Evolutionary conservation across 37 sponge, comb jelly and placozoan genomes (phyloP).

Genomic region (Beroe forskalii): DNA sequence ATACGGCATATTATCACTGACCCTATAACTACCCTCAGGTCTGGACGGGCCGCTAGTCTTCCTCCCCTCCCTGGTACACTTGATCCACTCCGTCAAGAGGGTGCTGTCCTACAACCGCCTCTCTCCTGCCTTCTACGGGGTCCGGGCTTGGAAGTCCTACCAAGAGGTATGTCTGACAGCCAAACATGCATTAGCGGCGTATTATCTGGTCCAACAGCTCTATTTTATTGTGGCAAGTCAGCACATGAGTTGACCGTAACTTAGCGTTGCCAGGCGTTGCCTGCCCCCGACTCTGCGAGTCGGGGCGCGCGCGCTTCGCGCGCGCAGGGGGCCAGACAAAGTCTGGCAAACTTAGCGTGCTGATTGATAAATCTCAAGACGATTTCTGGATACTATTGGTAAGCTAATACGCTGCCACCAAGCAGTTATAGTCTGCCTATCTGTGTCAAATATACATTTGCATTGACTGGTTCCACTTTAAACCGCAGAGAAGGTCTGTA

Average conservation of each 20-base stretch:
- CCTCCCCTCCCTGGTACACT: neutral
- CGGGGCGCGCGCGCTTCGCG: no score
- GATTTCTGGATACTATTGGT: neutral
- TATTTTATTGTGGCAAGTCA: neutral
- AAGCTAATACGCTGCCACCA: no score
- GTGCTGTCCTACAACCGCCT: neutral
- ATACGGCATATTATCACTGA: no score
- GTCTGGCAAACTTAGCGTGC: neutral
- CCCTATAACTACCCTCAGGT: neutral
- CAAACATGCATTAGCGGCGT: neutral
- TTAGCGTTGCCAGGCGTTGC: no score
- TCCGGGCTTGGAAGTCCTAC: constrained; percentile 19
- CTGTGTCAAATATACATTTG: no score
- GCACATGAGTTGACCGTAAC: no score
- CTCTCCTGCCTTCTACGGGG: constrained; percentile 36
- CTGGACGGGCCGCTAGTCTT: neutral
- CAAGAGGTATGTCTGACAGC: constrained; percentile 11
- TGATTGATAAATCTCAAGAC: neutral
- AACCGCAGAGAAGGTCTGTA: no score
- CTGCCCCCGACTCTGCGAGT: no score
- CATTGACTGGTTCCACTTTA: neutral
- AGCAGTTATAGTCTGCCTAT: no score
- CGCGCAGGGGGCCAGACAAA: no score
- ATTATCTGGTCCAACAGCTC: neutral
- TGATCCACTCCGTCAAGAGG: neutral